Evolutionary conservation across 1,140 invertebrate species (phyloP).

Genomic region (Ganaspis sp.): DNA sequence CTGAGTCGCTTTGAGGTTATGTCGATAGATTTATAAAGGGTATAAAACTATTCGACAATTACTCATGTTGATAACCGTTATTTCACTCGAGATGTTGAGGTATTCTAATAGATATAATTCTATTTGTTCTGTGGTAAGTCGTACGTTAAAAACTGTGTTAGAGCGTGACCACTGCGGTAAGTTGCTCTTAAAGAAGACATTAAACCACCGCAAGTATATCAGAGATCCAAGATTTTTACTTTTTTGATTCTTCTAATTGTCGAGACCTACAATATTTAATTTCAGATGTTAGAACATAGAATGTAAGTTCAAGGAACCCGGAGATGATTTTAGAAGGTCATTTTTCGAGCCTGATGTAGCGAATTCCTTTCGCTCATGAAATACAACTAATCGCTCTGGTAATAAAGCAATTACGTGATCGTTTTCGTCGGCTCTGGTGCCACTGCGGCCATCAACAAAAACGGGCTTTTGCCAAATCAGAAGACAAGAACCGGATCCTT

Average conservation of each 20-base stretch:
- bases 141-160: conserved; percentile 1
- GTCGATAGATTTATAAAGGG: too few species aligned
- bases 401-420: conserved; percentile 11
- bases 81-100: background rate
- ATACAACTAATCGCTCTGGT: background rate
- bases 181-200: conserved; percentile 1
- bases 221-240: background rate
- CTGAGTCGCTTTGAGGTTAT: too few species aligned
- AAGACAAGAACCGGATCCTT: conserved; percentile 7
- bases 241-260: background rate
- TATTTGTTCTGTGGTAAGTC: conserved; percentile 40
- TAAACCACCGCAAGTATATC: background rate
- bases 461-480: background rate
- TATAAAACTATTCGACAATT: too few species aligned
- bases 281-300: background rate
- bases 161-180: background rate
- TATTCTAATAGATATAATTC: conserved; percentile 38
- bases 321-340: conserved; percentile 30
- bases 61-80: too few species aligned
- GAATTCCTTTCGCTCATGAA: background rate
- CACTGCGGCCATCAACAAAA: background rate
- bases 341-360: background rate
- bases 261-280: background rate
- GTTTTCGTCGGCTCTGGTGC: background rate
- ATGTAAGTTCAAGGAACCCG: background rate